phyloP scores from a whole-genome alignment of 92 coral and sea anemone genomes.

The Epizoanthus scotinus region DNA sequence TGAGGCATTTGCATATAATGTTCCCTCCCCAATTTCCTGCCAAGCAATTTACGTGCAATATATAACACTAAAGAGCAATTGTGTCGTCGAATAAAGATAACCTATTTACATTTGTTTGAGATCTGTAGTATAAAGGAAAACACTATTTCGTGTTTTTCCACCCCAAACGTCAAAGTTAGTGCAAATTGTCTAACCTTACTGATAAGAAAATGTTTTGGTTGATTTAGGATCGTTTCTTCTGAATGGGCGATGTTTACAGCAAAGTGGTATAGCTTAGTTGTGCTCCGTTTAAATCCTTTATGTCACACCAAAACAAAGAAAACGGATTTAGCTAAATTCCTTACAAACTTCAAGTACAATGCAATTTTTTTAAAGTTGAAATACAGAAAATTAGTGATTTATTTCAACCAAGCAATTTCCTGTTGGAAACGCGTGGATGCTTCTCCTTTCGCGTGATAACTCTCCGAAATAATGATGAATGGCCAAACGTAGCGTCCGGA shows the following conservation, averaged over 20 bases:
- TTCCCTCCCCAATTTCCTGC: slow-evolving; percentile 14
- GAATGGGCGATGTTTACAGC: background rate
- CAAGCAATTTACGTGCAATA: background rate
- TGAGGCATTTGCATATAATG: slow-evolving; percentile 21
- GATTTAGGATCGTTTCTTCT: no score
- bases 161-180: background rate
- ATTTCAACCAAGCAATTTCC: background rate
- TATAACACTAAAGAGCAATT: slow-evolving; percentile 11
- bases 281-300: slow-evolving; percentile 1
- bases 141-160: background rate
- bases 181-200: no score
- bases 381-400: background rate
- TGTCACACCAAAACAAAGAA: slow-evolving; percentile 11
- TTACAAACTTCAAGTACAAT: background rate
- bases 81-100: slow-evolving; percentile 6
- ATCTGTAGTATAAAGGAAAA: background rate
- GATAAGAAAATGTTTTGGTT: no score
- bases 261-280: background rate
- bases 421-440: background rate
- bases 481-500: no score
- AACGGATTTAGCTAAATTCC: background rate
- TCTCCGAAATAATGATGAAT: no score
- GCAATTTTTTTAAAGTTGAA: background rate
- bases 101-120: slow-evolving; percentile 10
- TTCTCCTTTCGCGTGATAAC: background rate